Conservation (phyloP, 2,797 vertebrate genomes). For the Anabacerthia variegaticeps region DNA sequence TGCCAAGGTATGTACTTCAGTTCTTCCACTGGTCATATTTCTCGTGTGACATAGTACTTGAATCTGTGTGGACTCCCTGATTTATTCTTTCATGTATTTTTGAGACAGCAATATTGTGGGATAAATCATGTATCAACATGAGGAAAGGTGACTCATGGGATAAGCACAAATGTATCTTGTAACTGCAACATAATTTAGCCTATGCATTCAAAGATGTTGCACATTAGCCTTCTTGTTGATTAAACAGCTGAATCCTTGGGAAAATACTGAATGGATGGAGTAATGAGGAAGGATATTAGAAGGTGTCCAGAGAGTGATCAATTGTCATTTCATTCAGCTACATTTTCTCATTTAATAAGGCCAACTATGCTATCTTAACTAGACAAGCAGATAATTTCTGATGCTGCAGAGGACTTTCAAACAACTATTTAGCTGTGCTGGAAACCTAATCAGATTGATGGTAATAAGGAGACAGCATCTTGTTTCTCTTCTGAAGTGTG, state of each 20-base stretch:
- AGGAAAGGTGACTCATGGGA: background rate
- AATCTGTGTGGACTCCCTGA: background rate
- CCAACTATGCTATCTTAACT: background rate
- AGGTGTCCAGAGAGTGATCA: background rate
- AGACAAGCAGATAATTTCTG: background rate
- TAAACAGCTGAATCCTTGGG: background rate
- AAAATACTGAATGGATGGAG: background rate
- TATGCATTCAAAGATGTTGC: background rate
- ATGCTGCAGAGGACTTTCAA: background rate
- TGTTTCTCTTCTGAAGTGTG: background rate
- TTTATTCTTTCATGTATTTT: background rate
- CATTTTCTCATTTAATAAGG: background rate
- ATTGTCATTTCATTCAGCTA: background rate
- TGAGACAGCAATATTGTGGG: background rate
- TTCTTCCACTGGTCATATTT: background rate
- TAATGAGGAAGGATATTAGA: background rate
- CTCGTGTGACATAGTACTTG: background rate
- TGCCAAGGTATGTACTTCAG: conserved; percentile 85
- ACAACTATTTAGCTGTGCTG: background rate
- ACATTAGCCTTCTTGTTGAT: background rate
- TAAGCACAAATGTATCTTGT: background rate
- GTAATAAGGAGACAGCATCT: background rate
- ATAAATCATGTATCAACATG: background rate
- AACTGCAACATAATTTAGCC: background rate
- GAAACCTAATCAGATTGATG: background rate